Evolutionary conservation across 2,113 vertebrate genomes (phyloP).

Genomic region (Bettongia penicillata): DNA sequence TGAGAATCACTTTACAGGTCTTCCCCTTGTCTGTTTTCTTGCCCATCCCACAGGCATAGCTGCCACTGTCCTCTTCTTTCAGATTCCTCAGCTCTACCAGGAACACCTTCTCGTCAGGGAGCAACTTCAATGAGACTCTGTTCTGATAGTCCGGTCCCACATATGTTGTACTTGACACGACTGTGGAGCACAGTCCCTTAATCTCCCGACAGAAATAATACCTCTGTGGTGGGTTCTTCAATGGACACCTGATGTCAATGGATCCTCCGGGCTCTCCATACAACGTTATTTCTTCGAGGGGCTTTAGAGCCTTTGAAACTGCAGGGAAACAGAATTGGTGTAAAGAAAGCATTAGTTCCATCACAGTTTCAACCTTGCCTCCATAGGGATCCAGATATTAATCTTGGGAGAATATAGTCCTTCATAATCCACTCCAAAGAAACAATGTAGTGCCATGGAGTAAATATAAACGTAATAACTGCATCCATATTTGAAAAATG

Average conservation of each 20-base stretch:
- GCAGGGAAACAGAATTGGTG: conserved; percentile 17
- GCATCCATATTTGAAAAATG: neutral
- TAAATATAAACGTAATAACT: neutral
- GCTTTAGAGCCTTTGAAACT: conserved; percentile 54
- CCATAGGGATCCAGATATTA: neutral
- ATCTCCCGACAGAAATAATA: conserved; percentile 72
- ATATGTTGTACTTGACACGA: conserved; percentile 67
- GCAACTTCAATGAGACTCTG: conserved; percentile 33
- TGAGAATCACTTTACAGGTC: conserved; percentile 69
- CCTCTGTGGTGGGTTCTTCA: neutral
- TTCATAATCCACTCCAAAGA: neutral
- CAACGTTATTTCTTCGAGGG: conserved; percentile 57
- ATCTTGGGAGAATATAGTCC: neutral
- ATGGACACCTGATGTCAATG: conserved; percentile 58
- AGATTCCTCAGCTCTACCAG: conserved; percentile 63
- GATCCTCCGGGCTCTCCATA: conserved; percentile 65
- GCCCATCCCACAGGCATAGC: conserved; percentile 76
- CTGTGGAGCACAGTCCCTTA: neutral
- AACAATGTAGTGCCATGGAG: neutral
- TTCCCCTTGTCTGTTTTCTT: neutral
- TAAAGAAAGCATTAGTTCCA: neutral
- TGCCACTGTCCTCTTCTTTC: conserved; percentile 56
- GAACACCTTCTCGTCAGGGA: conserved; percentile 26
- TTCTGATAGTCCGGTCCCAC: neutral
- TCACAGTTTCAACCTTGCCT: neutral